Base-by-base conservation (phyloP, 2,113 vertebrate species). In the Castor canadensis region DNA sequence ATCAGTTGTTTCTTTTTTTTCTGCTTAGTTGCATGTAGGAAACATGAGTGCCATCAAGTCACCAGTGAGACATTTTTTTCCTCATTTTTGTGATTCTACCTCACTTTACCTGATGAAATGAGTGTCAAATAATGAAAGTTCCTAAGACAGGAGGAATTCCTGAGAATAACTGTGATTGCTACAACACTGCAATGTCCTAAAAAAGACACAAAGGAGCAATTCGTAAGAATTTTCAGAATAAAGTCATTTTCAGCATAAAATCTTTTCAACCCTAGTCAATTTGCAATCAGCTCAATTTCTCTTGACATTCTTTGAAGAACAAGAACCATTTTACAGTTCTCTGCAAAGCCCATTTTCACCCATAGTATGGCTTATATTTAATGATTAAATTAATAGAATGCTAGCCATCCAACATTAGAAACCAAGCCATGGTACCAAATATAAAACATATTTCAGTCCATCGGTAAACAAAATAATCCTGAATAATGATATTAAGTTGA, bases 281-380 rank as follows among this genome's bases (percentile, higher is more conserved):
- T 90, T 91, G 38, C 38, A 95, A 93, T 95, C 92, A 95, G 38
- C 69, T 90, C 19, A 24, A 67, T 80, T 95, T 95, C 20, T 95
- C 60, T 58, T 73, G 56, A 82, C 49, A 85, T 1, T 89, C 35
- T 93, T 72, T 92, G 77, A 92, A 95, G 77, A 62, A 89, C 56
- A 95, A 97, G 38, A 97, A 90, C 16, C 8, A 93, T 79, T 97
- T 91, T 82, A 10, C 6, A 19, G 13, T 90, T 90, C 52, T 95
- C 38, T 77, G 60, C 35, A 93, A 90, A 97, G 40, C 32, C 52
- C 35, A 58, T 67, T 95, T 87, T 77, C 28, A 88, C 56, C 19
- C 43, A 80, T 1, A 32, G 22, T 24, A 75, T 19, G 67, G 38
- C 43, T 94, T 40, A 56, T 40, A 75, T 62, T 79, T 82, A 73